phyloP scores from a whole-genome alignment of 23 tunicate species.

The Halocynthia roretzi region DNA sequence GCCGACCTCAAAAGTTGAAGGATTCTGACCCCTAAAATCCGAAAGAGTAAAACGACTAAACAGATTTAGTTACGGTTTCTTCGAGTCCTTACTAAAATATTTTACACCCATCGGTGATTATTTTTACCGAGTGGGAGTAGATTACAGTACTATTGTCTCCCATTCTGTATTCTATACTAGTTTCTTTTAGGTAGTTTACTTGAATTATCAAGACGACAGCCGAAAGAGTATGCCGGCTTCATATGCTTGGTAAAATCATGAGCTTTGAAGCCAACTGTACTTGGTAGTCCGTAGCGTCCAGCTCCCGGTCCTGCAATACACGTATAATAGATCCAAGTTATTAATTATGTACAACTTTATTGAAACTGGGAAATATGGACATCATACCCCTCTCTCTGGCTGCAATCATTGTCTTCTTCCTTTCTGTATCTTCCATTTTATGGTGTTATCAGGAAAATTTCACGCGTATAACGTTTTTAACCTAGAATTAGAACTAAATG shows the following conservation, averaged over 20 bases:
- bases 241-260: conserved; percentile 87
- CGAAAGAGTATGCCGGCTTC: conserved; percentile 88
- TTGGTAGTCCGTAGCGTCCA: conserved; percentile 78
- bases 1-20: not conserved
- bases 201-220: conserved; percentile 69
- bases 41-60: too few species aligned
- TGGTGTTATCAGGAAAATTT: too few species aligned
- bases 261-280: conserved; percentile 54
- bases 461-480: too few species aligned
- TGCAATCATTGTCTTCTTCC: conserved; percentile 81
- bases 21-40: not conserved
- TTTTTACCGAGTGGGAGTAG: too few species aligned
- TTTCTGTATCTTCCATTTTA: conserved; percentile 33
- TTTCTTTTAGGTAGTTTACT: conserved; percentile 30
- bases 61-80: too few species aligned
- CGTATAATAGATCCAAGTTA: not conserved
- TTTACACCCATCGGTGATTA: too few species aligned
- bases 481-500: too few species aligned
- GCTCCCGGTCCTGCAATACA: conserved; percentile 74
- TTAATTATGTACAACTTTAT: not conserved
- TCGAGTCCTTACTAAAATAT: too few species aligned
- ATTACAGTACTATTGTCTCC: too few species aligned
- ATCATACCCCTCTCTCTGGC: conserved; percentile 82
- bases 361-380: not conserved
- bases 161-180: not conserved